Base-by-base conservation (phyloP, 2,888 invertebrate genomes). In the Mesoligia furuncula region DNA sequence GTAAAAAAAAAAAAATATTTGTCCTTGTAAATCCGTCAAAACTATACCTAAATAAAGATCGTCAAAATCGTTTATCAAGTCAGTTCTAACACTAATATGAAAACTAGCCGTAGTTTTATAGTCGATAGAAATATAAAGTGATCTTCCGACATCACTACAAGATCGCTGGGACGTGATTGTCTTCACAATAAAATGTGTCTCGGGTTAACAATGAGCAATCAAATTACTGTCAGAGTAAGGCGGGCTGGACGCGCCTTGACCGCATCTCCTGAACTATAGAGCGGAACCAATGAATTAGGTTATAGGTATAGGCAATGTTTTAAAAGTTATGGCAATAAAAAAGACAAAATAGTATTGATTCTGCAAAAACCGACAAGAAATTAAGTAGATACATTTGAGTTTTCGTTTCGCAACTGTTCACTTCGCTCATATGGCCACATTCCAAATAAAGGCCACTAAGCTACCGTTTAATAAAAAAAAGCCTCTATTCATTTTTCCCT, bases 181-280 rank as follows among this genome's bases (percentile, higher is more conserved):
- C 93, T 94, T 90, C 91, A 91, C 92, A 93, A 94, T 94, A 95
- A 95, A 95, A 95, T 93, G 90, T 93, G 93, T 93, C 92, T 93
- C 91, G 92, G 89, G 88, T 90, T 94, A 91, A 96, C 96, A 96
- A 96, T 96, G 95, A 94, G 94, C 95, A 94, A 96, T 96, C 96
- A 95, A 96, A 95, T 95, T 93, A 94, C 93, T 92, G 94, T 93
- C 94, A 93, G 89, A 93, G 89, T 64, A 75, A 85, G 78, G 74
- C 90, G 90, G 84, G 81, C 89, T 89, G 90, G 91, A 90, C 90
- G 88, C 88, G 86, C 91, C 91, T 91, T 93, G 93, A 93, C 94
- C 94, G 92, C 85, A 88, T 91, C 91, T 90, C 89, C 89, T 90
- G 85, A 87, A 88, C 87, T 84, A 61, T 62, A 62, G 51, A 87